These are phyloP conservation scores for Triplophysa dalaica DNA, from an alignment of 2,113 vertebrate genomes.

Conservation along the genomic window DNA sequence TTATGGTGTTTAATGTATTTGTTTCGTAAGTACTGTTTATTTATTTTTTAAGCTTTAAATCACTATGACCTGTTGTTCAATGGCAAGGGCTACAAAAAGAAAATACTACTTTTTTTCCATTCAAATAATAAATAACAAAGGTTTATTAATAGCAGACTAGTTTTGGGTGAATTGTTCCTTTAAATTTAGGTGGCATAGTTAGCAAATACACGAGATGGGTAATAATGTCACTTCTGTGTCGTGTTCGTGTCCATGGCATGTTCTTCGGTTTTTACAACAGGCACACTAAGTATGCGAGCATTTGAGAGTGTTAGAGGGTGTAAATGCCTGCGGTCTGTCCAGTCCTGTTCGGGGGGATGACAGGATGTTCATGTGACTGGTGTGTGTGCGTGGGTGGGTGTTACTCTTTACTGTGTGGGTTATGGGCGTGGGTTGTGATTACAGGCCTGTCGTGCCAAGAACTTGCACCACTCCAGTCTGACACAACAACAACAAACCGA, in stretches of 20 bases:
- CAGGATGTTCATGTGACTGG: conserved; percentile 56
- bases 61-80: no score
- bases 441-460: conserved; percentile 53
- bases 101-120: no score
- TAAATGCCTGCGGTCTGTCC: conserved; percentile 45
- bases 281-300: neutral
- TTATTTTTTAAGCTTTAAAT: no score
- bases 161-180: neutral
- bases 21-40: no score
- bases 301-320: conserved; percentile 33
- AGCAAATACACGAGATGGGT: neutral
- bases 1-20: no score
- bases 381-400: conserved; percentile 50
- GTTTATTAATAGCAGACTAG: no score
- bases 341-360: conserved; percentile 50
- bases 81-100: no score
- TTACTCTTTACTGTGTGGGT: conserved; percentile 57
- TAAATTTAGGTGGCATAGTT: neutral
- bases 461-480: conserved; percentile 51
- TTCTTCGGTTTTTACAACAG: neutral
- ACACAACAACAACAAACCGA: conserved; percentile 47
- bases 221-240: neutral
- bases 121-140: neutral
- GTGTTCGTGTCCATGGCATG: neutral
- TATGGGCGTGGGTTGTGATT: conserved; percentile 59